These are phyloP conservation scores for Hylaeus anthracinus DNA, from an alignment of 1,140 invertebrate genomes.

Conservation along the genomic window DNA sequence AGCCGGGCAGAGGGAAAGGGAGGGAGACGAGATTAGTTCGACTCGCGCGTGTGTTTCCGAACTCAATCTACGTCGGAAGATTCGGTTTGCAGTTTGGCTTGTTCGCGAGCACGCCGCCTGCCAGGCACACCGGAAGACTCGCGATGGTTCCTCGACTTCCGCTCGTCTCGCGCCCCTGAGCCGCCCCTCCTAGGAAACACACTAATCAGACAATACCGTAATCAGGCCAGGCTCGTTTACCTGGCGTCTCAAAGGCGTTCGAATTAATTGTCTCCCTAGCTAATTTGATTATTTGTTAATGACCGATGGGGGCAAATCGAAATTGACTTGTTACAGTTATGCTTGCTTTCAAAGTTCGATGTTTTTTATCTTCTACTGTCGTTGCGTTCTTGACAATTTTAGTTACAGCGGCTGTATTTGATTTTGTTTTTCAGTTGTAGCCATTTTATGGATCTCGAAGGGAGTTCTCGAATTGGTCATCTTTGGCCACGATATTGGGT, in stretches of 20 bases:
- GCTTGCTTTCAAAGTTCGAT: too few relatives aligned
- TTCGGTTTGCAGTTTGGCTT: conserved; percentile 69
- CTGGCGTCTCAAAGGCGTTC: conserved; percentile 7
- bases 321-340: too few relatives aligned
- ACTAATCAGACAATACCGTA: conserved; percentile 69
- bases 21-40: conserved; percentile 67
- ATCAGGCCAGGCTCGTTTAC: conserved; percentile 64
- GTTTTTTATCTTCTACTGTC: too few relatives aligned
- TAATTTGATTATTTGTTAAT: conserved; percentile 28
- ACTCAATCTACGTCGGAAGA: conserved; percentile 70
- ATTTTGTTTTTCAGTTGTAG: too few relatives aligned
- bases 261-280: conserved; percentile 3
- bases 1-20: neutral
- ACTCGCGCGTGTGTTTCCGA: conserved; percentile 69
- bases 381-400: too few relatives aligned
- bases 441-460: too few relatives aligned
- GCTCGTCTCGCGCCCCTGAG: neutral
- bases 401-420: too few relatives aligned
- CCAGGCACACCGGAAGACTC: conserved; percentile 41
- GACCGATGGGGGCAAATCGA: neutral
- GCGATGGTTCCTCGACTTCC: conserved; percentile 33
- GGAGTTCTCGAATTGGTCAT: too few relatives aligned
- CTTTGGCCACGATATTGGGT: too few relatives aligned
- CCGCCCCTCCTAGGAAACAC: conserved; percentile 5
- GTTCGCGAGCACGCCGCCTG: conserved; percentile 24